Percentiles rank a stretch among this genome's conserved stretches.
These are phyloP conservation scores for Cantharis flavilabris DNA, from an alignment of 2,888 invertebrate species.

Conservation along the genomic window DNA sequence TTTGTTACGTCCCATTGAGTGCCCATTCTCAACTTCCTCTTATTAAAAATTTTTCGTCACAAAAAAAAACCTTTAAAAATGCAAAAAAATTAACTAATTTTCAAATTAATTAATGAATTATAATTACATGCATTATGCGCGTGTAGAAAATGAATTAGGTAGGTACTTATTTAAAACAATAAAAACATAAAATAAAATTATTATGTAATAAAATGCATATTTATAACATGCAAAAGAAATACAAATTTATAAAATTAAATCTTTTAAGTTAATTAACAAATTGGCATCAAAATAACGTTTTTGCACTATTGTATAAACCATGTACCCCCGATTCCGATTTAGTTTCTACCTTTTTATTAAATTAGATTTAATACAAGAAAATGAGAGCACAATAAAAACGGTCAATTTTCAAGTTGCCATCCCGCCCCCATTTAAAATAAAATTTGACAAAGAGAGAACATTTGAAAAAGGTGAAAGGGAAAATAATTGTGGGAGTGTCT, in stretches of 20 bases:
- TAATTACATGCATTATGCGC: not conserved
- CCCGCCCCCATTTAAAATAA: too few relatives aligned
- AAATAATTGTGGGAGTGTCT: not conserved
- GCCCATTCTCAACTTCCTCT: too few relatives aligned
- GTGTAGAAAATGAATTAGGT: not conserved
- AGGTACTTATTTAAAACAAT: not conserved
- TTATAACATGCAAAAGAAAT: too few relatives aligned
- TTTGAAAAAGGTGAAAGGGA: not conserved
- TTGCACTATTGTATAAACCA: too few relatives aligned
- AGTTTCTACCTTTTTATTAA: too few relatives aligned
- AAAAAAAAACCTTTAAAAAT: not conserved
- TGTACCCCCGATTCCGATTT: too few relatives aligned
- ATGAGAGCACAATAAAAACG: too few relatives aligned
- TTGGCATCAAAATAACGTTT: not conserved
- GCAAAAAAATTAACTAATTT: too few relatives aligned
- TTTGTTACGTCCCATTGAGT: too few relatives aligned
- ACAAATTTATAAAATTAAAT: not conserved
- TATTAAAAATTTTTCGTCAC: not conserved
- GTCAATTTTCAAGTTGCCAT: too few relatives aligned
- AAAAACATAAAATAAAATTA: not conserved
- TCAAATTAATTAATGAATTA: not conserved
- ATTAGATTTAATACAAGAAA: too few relatives aligned
- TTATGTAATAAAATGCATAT: not conserved
- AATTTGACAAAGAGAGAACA: not conserved
- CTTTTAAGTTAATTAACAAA: not conserved